Base-by-base conservation (phyloP, 2,113 vertebrate species). In the Epinephelus cyanopodus region DNA sequence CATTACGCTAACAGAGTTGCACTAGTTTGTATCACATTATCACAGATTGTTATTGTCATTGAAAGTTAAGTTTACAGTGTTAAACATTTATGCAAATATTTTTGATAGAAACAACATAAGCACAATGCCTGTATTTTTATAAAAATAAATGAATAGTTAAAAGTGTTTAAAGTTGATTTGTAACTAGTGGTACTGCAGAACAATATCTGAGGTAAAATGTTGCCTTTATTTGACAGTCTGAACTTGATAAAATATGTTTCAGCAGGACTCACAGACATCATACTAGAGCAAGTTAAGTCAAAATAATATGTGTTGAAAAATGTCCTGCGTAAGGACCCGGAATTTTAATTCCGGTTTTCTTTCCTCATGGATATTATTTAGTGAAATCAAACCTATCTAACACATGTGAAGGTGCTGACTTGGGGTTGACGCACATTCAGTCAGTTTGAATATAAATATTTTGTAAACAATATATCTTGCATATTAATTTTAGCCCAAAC, bases 131-230 rank as follows among this genome's bases (percentile, higher is more conserved):
- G 15, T 17, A n/a, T 37, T 21, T 60, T 42, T 39, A 58, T n/a
- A 73, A 11, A 45, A 45, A 45, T 45, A 45, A 45, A 45, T 45
- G 11, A 82, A 21, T 1, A 37, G 11, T 13, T n/a, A 39, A 33
- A 61, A 29, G 10, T 63, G n/a, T 65, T 78, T 64, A 4, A 85
- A 62, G 63, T 23, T 23, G 3, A 21, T 56, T 12, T 65, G 48
- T 21, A 58, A 57, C 14, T 33, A 63, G 7, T 61, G 33, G 4
- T 33, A 42, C 6, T 87, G 13, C 21, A 48, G 14, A 33, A 74
- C 33, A 0, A 68, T 54, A 50, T 60, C 50, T 47, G 63, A 78
- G 29, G 29, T 82, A 88, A 69, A 79, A 63, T 1, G 19, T 52
- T 72, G 39, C 3, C 23, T 81, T 77, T 1, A 19, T 56, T 79